Percentiles rank a stretch among this genome's conserved stretches.
phyloP scores from a whole-genome alignment of 2,888 invertebrate species.

The Ophonus ardosiacus region DNA sequence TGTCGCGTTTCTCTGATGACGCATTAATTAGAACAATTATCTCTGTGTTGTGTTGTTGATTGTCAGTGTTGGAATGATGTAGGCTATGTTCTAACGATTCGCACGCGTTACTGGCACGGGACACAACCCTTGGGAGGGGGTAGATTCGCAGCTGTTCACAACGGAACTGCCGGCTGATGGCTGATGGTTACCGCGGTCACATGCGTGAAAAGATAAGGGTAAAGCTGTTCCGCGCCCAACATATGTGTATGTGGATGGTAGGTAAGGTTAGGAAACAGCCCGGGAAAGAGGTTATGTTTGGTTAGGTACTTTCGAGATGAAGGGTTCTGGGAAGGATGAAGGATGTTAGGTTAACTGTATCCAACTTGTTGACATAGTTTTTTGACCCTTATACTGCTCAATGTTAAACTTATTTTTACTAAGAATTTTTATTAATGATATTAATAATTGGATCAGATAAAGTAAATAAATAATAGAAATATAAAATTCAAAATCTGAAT shows the following conservation, averaged over 20 bases:
- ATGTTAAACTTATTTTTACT: not conserved
- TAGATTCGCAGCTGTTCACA: slow-evolving; percentile 74
- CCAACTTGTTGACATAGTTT: not conserved
- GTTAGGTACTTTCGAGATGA: not conserved
- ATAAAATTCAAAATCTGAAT: too few relatives aligned
- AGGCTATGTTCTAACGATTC: slow-evolving; percentile 71
- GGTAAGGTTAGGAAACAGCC: not conserved
- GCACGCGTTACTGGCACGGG: slow-evolving; percentile 74
- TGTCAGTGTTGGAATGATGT: slow-evolving; percentile 70
- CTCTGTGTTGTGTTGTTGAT: slow-evolving; percentile 71
- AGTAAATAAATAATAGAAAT: too few relatives aligned
- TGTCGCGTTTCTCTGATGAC: slow-evolving; percentile 69
- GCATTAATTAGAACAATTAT: slow-evolving; percentile 65
- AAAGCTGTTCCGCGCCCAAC: not conserved
- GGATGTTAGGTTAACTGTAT: not conserved
- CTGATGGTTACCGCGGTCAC: slow-evolving; percentile 64
- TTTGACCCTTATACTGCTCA: not conserved
- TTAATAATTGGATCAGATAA: too few relatives aligned
- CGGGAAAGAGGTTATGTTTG: slow-evolving; percentile 8
- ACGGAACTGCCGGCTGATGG: slow-evolving; percentile 64
- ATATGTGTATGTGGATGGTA: slow-evolving; percentile 12
- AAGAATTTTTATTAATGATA: too few relatives aligned
- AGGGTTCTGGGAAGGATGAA: not conserved
- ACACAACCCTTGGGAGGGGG: slow-evolving; percentile 74
- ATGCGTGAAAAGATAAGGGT: slow-evolving; percentile 65